These are phyloP conservation scores for Perdix hodgsoniae DNA, from an alignment of 2,797 vertebrate genomes.

Conservation along the genomic window DNA sequence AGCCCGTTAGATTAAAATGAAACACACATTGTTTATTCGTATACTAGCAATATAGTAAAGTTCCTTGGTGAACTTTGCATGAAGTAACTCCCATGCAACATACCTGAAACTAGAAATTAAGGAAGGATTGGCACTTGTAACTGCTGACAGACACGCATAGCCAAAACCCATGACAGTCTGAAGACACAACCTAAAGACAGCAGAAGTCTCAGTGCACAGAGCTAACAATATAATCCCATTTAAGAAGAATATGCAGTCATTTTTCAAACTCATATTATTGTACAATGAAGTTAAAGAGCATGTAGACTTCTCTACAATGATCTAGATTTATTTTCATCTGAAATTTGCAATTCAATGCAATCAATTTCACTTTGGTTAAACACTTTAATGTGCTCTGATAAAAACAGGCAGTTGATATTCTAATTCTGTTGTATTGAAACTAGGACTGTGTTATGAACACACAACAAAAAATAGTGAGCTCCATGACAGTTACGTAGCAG, in stretches of 20 bases:
- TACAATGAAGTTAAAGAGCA: neutral
- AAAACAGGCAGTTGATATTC: slow-evolving; percentile 66
- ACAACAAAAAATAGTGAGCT: slow-evolving; percentile 14
- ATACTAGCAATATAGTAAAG: neutral
- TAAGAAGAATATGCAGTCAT: neutral
- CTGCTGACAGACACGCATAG: neutral
- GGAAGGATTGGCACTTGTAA: neutral
- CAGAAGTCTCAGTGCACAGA: neutral
- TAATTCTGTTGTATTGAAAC: slow-evolving; percentile 64
- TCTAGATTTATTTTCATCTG: slow-evolving; percentile 37
- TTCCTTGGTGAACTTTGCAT: neutral
- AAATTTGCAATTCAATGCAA: slow-evolving; percentile 75
- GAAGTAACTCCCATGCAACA: neutral
- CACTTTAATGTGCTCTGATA: slow-evolving; percentile 57
- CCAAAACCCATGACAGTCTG: neutral
- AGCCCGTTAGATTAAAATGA: neutral
- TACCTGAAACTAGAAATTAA: neutral
- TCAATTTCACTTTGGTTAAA: slow-evolving; percentile 68
- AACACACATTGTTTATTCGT: neutral
- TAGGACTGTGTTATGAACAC: slow-evolving; percentile 41
- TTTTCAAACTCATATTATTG: neutral
- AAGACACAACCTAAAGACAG: neutral
- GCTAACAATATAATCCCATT: neutral
- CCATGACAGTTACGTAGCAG: neutral
- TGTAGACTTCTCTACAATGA: slow-evolving; percentile 15